These are phyloP conservation scores for Vandiemenella viatica DNA, from an alignment of 2,888 invertebrate species.

Conservation along the genomic window DNA sequence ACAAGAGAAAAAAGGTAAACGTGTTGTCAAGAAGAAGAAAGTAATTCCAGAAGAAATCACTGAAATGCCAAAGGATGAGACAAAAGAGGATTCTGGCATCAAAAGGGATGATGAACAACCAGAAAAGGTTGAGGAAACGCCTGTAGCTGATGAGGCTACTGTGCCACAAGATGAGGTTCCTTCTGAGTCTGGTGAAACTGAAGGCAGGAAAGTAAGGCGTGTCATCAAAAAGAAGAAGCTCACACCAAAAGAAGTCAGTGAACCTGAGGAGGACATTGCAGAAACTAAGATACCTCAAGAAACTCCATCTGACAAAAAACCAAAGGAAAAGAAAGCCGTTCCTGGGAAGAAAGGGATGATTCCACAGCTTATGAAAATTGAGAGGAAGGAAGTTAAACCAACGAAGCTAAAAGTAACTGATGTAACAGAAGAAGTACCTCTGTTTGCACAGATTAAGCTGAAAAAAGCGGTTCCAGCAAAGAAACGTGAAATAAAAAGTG, in stretches of 20 bases:
- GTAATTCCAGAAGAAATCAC: slow-evolving; percentile 10
- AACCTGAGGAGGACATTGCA: slow-evolving; percentile 5
- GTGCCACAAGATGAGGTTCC: neutral
- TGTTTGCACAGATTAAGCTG: slow-evolving; percentile 50
- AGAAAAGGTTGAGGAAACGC: neutral
- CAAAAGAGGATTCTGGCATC: slow-evolving; percentile 19
- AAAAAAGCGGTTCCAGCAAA: slow-evolving; percentile 40
- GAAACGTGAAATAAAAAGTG: slow-evolving; percentile 30
- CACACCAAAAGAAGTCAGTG: slow-evolving; percentile 2
- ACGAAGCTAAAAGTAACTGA: slow-evolving; percentile 44
- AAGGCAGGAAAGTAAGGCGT: neutral
- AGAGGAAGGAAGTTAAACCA: slow-evolving; percentile 41
- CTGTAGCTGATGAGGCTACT: neutral
- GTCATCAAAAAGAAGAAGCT: neutral
- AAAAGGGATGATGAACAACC: neutral
- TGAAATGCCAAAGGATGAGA: slow-evolving; percentile 15
- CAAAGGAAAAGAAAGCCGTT: slow-evolving; percentile 5
- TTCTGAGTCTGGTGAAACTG: neutral
- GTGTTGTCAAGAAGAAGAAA: slow-evolving; percentile 13
- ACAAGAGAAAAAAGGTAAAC: neutral
- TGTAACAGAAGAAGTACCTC: slow-evolving; percentile 35
- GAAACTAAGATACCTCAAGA: slow-evolving; percentile 18
- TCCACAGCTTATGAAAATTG: slow-evolving; percentile 38
- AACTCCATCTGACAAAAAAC: slow-evolving; percentile 11
- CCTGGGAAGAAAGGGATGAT: slow-evolving; percentile 19